Percentiles rank a stretch among this genome's conserved stretches.
Evolutionary conservation across 2,113 vertebrate genomes (phyloP).

Genomic region (Dromas ardeola): DNA sequence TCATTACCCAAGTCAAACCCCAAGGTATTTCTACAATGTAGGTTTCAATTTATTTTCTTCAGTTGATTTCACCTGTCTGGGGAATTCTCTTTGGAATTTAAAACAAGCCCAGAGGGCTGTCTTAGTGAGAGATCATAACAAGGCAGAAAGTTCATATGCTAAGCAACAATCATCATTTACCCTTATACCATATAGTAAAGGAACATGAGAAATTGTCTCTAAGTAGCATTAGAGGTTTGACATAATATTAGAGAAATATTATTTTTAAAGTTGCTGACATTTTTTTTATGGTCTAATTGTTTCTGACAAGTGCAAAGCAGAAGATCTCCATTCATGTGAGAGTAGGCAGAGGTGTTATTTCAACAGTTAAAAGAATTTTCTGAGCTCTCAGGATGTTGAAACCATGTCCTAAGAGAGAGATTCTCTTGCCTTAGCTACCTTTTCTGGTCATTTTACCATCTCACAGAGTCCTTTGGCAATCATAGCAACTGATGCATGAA

Average conservation of each 20-base stretch:
- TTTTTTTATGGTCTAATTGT: background rate
- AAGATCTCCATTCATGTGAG: background rate
- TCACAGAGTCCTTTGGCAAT: background rate
- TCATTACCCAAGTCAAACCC: constrained; percentile 20
- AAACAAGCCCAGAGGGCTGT: constrained; percentile 5
- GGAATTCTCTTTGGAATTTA: constrained; percentile 20
- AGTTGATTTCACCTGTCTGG: constrained; percentile 41
- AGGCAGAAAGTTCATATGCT: background rate
- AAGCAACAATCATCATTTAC: background rate
- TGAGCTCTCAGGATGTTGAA: background rate
- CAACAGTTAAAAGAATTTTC: background rate
- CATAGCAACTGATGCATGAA: background rate
- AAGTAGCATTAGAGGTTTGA: background rate
- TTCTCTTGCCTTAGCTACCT: background rate
- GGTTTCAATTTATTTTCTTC: constrained; percentile 55
- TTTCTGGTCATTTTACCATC: constrained; percentile 28
- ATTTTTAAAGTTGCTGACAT: background rate
- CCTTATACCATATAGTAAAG: background rate
- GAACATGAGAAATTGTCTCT: background rate
- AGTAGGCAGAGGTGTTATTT: background rate
- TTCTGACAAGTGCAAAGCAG: background rate
- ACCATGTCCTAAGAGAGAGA: background rate
- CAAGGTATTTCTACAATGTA: background rate
- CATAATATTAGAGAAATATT: background rate
- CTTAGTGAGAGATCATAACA: constrained; percentile 10